Conservation (phyloP, 2,113 vertebrate species). For the Microcebus ravelobensis region DNA sequence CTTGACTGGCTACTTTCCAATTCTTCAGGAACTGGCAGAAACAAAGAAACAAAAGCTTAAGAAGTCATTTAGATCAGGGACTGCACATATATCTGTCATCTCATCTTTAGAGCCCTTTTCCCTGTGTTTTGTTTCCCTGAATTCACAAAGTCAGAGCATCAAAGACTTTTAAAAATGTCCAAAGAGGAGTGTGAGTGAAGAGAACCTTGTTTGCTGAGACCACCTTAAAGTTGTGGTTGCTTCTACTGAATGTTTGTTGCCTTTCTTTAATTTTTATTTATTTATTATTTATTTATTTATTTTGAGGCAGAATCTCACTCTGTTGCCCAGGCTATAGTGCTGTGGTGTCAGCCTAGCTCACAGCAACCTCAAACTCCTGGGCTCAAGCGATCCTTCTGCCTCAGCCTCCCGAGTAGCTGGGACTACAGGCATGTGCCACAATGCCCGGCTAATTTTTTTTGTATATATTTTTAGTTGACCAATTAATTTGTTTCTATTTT, state of each 20-base stretch:
- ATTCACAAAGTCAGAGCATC: neutral
- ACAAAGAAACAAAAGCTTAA: neutral
- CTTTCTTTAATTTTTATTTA: neutral
- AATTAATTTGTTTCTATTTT: too few species aligned
- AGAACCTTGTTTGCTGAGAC: neutral
- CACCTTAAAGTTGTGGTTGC: neutral
- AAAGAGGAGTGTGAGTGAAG: neutral
- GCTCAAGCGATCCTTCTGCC: too few species aligned
- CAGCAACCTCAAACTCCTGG: too few species aligned
- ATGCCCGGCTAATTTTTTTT: too few species aligned
- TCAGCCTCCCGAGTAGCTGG: too few species aligned
- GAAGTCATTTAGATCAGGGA: neutral
- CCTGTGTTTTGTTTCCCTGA: neutral
- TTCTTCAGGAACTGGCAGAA: neutral
- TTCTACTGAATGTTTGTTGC: accelerated
- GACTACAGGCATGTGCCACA: too few species aligned
- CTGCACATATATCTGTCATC: neutral
- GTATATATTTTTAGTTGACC: too few species aligned
- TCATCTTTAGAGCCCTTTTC: neutral
- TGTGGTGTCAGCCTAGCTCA: too few species aligned
- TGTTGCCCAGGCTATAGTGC: too few species aligned
- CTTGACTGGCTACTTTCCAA: conserved; percentile 18
- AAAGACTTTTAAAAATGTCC: neutral
- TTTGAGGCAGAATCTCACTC: too few species aligned
- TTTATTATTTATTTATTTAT: too few species aligned